Evolutionary conservation across 2,888 invertebrate genomes (phyloP).

Genomic region (Frankliniella fusca): DNA sequence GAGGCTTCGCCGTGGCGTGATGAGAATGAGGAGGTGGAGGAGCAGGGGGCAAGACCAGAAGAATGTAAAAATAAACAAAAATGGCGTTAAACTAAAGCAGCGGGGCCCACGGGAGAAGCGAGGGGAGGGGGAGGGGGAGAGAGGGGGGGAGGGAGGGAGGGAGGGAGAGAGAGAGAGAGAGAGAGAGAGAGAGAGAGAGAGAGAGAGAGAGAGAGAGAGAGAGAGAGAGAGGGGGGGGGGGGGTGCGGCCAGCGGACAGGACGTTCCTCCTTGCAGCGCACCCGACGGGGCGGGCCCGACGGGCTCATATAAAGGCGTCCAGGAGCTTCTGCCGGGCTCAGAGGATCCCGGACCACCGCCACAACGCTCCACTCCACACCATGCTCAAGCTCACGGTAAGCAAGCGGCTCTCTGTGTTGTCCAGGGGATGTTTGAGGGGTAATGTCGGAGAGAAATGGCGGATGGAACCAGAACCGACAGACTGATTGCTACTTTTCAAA

Average conservation of each 20-base stretch:
- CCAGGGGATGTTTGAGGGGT: background rate
- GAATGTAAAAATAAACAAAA: slow-evolving; percentile 18
- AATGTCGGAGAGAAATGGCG: background rate
- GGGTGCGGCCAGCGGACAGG: background rate
- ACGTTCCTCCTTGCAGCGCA: background rate
- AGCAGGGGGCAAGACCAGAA: background rate
- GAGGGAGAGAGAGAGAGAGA: background rate
- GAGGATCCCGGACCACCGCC: background rate
- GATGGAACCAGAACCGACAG: too few relatives aligned
- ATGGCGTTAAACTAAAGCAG: background rate
- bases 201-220: background rate
- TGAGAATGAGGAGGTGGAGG: too few relatives aligned
- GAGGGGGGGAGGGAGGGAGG: background rate
- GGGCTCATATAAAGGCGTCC: background rate
- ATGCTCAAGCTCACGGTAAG: background rate
- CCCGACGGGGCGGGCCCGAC: background rate
- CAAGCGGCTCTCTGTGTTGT: background rate
- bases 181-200: background rate
- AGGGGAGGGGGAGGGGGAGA: background rate
- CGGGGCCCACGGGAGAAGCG: background rate
- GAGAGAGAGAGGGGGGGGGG: background rate
- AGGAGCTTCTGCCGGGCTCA: background rate
- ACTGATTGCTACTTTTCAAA: background rate
- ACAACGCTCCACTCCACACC: background rate
- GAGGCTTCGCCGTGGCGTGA: too few relatives aligned